Evolutionary conservation across 2,888 invertebrate species (phyloP), one percentile per base, ranked within the genome.

Genomic region (Ellobium chinense): DNA sequence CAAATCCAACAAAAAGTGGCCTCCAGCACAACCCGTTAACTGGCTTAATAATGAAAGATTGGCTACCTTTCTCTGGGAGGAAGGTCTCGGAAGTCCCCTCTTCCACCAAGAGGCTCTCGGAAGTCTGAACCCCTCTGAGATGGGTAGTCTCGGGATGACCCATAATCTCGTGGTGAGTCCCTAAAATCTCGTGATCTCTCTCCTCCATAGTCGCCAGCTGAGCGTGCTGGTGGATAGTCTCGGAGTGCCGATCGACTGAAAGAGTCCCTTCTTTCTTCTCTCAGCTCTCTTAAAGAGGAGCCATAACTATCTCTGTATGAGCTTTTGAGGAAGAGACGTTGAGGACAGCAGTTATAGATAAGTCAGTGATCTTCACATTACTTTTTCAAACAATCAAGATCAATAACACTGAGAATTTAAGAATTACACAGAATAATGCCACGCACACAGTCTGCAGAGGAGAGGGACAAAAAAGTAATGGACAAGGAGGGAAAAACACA

Each of bases 261-360:
- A n/a, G 12, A 14, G 5, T 72, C 72, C 3, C 78, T 29, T 27
- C 72, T 72, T 21, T 78, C 78, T n/a, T 78, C 78, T 31, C 78
- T 69, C 24, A 70, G 29, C 2, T 78, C 78, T 63, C 78, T 70
- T 34, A 72, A n/a, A 70, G 70, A 36, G 29, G 46, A 29, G 27
- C 63, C 24, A 34, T 70, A 78, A 2, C 70, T 21, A 18, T 78
- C 78, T 54, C 72, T 70, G 63, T 70, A 72, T 18, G 78, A 70
- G 12, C 78, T 78, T 65, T 18, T n/a, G n/a, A n/a, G n/a, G n/a
- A n/a, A n/a, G n/a, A n/a, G n/a, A n/a, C n/a, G n/a, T n/a, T n/a
- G n/a, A n/a, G n/a, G n/a, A n/a, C n/a, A n/a, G n/a, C n/a, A n/a
- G n/a, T n/a, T n/a, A n/a, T n/a, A n/a, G n/a, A n/a, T n/a, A n/a